Evolutionary conservation across 2,113 vertebrate species (phyloP), one percentile per base, ranked within the genome.

Genomic region (Dasyurus viverrinus): DNA sequence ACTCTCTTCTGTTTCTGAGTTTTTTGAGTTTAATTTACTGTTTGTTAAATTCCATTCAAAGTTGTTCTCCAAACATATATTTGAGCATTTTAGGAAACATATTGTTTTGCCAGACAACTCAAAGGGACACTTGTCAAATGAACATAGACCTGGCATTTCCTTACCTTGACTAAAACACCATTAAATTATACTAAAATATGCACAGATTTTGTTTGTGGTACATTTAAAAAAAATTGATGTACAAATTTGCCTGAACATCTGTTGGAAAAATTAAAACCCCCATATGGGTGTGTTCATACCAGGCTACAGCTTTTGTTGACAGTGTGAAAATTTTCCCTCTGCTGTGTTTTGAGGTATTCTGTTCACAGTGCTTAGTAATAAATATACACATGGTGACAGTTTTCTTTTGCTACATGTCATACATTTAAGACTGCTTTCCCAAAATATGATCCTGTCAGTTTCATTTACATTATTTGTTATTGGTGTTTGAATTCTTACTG

Each of bases 301-400:
- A 52, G 48, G 19, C 47, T 84, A 84, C 68, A 84, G 68, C 68
- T 90, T 90, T 52, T 52, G 89, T 84, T 84, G 68, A 47, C 89
- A 90, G 89, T 90, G 47, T 52, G 46, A 52, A 26, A 26, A 47
- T 47, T 90, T 90, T 90, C 47, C 30, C 47, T 90, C 89, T 48
- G 89, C 89, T 90, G 47, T 52, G 46, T 90, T 52, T 52, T 90
- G 89, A 90, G 89, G 89, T 90, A 52, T 90, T 90, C 48, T 90
- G 46, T 90, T 90, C 89, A 52, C 48, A 90, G 48, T 47, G 47
- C 89, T 30, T 52, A 30, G 89, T 26, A 50, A 90, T 90, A 52
- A 48, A 48, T 90, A 90, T 90, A 27, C 47, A 90, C 89, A 90
- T 52, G 46, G 46, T 50, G 89, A 47, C 48, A 52, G 24, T 90